Evolutionary conservation across 2,888 invertebrate genomes (phyloP).

Genomic region (Tinea trinotella): DNA sequence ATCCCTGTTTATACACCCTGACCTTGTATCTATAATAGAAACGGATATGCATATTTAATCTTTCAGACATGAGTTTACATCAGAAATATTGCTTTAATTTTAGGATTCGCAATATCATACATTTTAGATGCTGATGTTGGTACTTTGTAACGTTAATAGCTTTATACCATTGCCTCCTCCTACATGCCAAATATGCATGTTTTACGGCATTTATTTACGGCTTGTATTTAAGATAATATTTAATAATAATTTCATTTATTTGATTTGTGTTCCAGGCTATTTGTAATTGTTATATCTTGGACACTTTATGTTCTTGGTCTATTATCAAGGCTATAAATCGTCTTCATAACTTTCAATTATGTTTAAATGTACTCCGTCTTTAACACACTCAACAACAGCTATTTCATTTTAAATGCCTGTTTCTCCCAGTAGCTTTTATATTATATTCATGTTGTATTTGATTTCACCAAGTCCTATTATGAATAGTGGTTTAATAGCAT

Average conservation of each 20-base stretch:
- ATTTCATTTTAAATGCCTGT: background rate
- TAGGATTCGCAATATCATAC: background rate
- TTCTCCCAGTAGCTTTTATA: background rate
- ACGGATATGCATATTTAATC: background rate
- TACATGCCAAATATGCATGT: too few species aligned
- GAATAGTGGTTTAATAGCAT: background rate
- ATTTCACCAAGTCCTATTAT: background rate
- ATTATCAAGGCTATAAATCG: conserved; percentile 8
- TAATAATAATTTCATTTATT: too few species aligned
- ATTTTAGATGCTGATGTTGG: too few species aligned
- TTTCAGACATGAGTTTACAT: conserved; percentile 4
- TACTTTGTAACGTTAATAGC: too few species aligned
- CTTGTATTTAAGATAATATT: too few species aligned
- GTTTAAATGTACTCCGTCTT: background rate
- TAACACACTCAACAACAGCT: background rate
- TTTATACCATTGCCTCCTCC: too few species aligned
- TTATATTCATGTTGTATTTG: background rate
- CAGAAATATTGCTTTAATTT: background rate
- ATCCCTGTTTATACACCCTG: background rate
- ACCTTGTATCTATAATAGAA: conserved; percentile 11
- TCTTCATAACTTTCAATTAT: conserved; percentile 1
- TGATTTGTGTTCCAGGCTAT: too few species aligned
- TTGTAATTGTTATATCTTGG: too few species aligned
- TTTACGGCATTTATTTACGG: too few species aligned
- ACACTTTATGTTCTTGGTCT: conserved; percentile 1